Evolutionary conservation across 2,888 invertebrate genomes (phyloP), one percentile per base, ranked within the genome.

Genomic region (Ethmia dodecea): DNA sequence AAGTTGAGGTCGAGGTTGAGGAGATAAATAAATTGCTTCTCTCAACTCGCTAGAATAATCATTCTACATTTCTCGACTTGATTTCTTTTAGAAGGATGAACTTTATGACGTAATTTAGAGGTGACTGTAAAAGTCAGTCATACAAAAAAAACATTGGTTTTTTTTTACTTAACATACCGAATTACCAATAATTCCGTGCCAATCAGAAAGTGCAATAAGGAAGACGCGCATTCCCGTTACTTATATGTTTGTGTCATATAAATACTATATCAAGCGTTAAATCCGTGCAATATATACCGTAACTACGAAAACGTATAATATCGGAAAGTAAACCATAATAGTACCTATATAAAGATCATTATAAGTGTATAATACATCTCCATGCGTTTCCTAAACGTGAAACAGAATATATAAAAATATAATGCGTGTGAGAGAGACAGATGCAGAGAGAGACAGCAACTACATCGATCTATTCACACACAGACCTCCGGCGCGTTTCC

Each of bases 391-490:
- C 20, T 29, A 34, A 10, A 9, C 14, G 33, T 24, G 30, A 16
- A 35, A 29, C 18, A 48, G 49, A 55, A 53, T 49, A 26, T 57
- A 59, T 12, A 60, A 65, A 48, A 69, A 59, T n/a, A n/a, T n/a
- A n/a, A 65, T 74, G 75, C 72, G 73, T 74, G 73, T 74, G 81
- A 73, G 74, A 80, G 73, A 74, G 53, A 80, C 71, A 81, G 67
- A 78, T 73, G 79, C 72, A 77, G 73, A 77, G 71, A 79, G 62
- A 78, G 69, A 72, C 67, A 72, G n/a, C n/a, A 71, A 79, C 81
- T 83, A 84, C 84, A 83, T 81, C 80, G 77, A 81, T 77, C 80
- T 72, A 74, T 69, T 77, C 76, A 74, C 80, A 75, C 78, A 84
- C 83, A 78, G 78, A 83, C 86, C 84, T 83, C 72, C 50, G 51